These are phyloP conservation scores for Amphiprion ocellaris DNA, from an alignment of 2,113 vertebrate species.

Conservation along the genomic window DNA sequence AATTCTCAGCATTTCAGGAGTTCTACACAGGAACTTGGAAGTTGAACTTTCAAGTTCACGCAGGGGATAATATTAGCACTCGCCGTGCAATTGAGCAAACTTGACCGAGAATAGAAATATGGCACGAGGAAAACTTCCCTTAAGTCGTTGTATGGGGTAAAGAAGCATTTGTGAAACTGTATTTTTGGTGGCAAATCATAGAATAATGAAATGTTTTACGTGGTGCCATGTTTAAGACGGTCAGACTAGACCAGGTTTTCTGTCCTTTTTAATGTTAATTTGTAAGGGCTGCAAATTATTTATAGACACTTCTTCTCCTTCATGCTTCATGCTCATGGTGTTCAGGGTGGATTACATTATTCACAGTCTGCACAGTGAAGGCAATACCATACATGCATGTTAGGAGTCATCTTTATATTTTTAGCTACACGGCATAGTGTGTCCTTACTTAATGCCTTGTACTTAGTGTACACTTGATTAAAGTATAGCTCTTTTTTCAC, in stretches of 20 bases:
- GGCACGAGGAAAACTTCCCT: too few relatives aligned
- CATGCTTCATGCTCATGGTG: background rate
- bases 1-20: conserved; percentile 51
- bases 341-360: conserved; percentile 15
- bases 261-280: too few relatives aligned
- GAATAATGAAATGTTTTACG: too few relatives aligned
- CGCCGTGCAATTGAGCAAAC: background rate
- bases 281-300: too few relatives aligned
- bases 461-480: background rate
- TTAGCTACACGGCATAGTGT: background rate
- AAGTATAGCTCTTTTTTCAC: background rate
- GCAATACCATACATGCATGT: background rate
- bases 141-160: too few relatives aligned
- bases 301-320: background rate
- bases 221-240: too few relatives aligned
- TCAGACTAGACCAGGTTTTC: background rate
- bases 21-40: background rate
- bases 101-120: background rate
- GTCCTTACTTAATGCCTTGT: background rate
- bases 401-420: conserved; percentile 6
- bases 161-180: too few relatives aligned
- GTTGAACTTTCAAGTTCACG: conserved; percentile 25
- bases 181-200: too few relatives aligned
- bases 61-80: background rate
- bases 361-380: background rate